Base-by-base conservation (phyloP, 2,113 vertebrate genomes). In the Leptocoma aspasia region DNA sequence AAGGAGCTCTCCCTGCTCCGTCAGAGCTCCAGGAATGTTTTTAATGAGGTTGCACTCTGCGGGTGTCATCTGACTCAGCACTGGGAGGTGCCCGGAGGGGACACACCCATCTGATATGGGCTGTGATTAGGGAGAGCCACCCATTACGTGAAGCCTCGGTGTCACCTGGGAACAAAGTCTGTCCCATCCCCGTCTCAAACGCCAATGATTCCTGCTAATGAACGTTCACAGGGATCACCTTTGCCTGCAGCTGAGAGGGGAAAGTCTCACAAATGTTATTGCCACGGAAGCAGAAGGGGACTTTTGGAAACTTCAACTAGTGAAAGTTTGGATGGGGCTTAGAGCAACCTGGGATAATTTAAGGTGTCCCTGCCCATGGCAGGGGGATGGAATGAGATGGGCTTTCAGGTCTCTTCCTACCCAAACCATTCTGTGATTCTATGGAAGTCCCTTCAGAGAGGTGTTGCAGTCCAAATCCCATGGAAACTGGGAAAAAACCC, bases 141-240 rank as follows among this genome's bases (percentile, higher is more conserved):
- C 35, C 72, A 81, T 21, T 0, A 27, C 16, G 0, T 78, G 94
- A 70, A 92, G 85, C 75, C 33, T 72, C 18, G 0, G 4, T 6
- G 44, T 21, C 66, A 35, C 42, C 71, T 7, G 56, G 54, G 95
- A 91, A 35, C 94, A 96, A 95, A 94, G 93, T 96, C 96, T 95
- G 71, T 50, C 57, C 82, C 66, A 92, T 69, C 72, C 49, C 5
- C 2, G 0, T 12, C 50, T 54, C 6, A 0, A 70, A 64, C 56
- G 39, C 69, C 52, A 14, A 24, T 7, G 31, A 65, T 20, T 91
- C 70, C 50, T 65, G 31, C n/a, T 94, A 45, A 66, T 47, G 61
- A 42, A 63, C 0, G 0, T 54, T 76, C 71, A 69, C 59, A 54
- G 54, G 76, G 50, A 82, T 92, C 88, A 86, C 59, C 85, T 95